Conservation (phyloP, 2,113 vertebrate genomes). For the Amazona vittata region DNA sequence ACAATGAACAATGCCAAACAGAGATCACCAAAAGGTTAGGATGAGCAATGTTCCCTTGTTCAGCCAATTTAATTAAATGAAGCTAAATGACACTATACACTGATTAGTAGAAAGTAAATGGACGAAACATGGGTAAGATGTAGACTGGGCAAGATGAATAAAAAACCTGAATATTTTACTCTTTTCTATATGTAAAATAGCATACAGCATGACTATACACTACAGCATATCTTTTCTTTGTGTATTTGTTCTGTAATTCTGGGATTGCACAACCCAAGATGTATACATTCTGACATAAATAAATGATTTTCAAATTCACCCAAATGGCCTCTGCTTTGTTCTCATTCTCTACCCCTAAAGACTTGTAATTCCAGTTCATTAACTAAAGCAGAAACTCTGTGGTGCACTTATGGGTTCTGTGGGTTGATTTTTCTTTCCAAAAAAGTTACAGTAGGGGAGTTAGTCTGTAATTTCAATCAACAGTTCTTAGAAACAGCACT, state of each 20-base stretch:
- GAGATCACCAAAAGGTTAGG: conserved; percentile 8
- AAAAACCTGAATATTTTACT: background rate
- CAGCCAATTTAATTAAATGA: background rate
- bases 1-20: background rate
- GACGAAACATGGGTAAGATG: background rate
- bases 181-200: background rate
- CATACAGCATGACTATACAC: background rate
- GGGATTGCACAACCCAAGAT: background rate
- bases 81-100: conserved; percentile 1
- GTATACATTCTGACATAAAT: background rate
- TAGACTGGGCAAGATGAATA: background rate
- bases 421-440: background rate
- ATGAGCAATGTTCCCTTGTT: background rate
- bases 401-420: background rate
- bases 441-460: background rate
- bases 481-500: background rate
- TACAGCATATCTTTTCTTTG: background rate
- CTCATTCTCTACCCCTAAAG: background rate
- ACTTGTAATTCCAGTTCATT: background rate
- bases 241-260: background rate
- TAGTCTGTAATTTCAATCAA: background rate
- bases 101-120: background rate
- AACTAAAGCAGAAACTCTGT: background rate
- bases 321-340: background rate
- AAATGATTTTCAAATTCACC: background rate